phyloP scores from a whole-genome alignment of 2,113 vertebrate species.

The Hassar affinis region DNA sequence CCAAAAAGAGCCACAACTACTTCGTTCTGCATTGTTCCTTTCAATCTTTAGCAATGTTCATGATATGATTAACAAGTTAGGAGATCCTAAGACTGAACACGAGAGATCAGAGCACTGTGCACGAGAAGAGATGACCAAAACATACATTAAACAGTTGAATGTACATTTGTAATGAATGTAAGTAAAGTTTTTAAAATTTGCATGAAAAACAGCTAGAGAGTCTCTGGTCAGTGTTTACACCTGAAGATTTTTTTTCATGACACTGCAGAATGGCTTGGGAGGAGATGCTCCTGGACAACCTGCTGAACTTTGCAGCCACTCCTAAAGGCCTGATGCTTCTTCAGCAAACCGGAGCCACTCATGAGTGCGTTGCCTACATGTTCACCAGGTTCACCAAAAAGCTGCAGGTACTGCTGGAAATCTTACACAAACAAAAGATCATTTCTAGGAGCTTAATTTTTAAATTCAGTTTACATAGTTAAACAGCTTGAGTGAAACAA shows the following conservation, averaged over 20 bases:
- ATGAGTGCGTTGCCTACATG: slow-evolving; percentile 87
- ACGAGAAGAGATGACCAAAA: no score
- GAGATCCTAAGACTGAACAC: no score
- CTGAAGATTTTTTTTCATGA: not conserved
- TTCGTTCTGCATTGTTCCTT: no score
- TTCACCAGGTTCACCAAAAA: slow-evolving; percentile 85
- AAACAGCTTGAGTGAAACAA: no score
- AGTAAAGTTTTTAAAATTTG: no score
- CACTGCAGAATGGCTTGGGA: slow-evolving; percentile 81
- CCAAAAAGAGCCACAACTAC: no score
- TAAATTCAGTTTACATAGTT: not conserved
- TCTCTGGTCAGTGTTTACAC: not conserved
- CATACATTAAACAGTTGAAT: no score
- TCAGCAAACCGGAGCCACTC: slow-evolving; percentile 83
- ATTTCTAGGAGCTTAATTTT: not conserved
- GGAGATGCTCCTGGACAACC: slow-evolving; percentile 88
- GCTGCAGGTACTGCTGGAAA: slow-evolving; percentile 76
- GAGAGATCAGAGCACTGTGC: no score
- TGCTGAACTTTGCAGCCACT: slow-evolving; percentile 88
- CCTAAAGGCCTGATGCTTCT: slow-evolving; percentile 90
- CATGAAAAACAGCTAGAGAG: not conserved
- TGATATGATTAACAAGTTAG: no score
- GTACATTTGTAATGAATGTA: no score
- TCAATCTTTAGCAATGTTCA: no score
- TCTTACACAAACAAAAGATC: no score